Percentiles rank a stretch among this genome's conserved stretches.
phyloP scores from a whole-genome alignment of 1,140 invertebrate genomes.

The Luehdorfia chinensis region DNA sequence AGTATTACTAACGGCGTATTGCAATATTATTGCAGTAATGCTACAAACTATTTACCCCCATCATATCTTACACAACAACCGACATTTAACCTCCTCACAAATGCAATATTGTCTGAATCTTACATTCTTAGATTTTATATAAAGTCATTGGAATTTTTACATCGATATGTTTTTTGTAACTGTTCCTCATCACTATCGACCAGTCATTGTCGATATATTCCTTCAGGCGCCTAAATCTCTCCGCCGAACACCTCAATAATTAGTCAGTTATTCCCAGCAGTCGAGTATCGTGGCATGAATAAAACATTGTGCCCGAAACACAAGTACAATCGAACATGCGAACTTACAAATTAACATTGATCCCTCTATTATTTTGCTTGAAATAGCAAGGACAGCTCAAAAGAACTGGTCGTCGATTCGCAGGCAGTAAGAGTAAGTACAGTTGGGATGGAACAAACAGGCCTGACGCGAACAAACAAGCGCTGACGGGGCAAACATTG shows the following conservation, averaged over 20 bases:
- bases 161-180: no score
- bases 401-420: constrained; percentile 29
- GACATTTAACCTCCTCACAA: no score
- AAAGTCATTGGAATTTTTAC: no score
- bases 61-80: no score
- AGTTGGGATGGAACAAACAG: constrained; percentile 38
- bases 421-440: constrained; percentile 30
- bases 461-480: constrained; percentile 48
- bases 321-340: constrained; percentile 35
- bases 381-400: no score
- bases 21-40: no score
- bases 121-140: no score
- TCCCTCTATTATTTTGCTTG: no score
- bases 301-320: constrained; percentile 57
- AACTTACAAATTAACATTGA: no score
- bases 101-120: no score
- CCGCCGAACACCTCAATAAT: constrained; percentile 56
- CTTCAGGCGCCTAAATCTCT: constrained; percentile 36
- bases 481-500: constrained; percentile 44
- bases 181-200: constrained; percentile 14
- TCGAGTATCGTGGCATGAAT: constrained; percentile 59
- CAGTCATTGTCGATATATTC: constrained; percentile 30
- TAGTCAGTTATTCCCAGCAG: constrained; percentile 57
- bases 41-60: no score
- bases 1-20: no score